These are phyloP conservation scores for Apolygus lucorum DNA, from an alignment of 1,140 invertebrate species.

Conservation along the genomic window DNA sequence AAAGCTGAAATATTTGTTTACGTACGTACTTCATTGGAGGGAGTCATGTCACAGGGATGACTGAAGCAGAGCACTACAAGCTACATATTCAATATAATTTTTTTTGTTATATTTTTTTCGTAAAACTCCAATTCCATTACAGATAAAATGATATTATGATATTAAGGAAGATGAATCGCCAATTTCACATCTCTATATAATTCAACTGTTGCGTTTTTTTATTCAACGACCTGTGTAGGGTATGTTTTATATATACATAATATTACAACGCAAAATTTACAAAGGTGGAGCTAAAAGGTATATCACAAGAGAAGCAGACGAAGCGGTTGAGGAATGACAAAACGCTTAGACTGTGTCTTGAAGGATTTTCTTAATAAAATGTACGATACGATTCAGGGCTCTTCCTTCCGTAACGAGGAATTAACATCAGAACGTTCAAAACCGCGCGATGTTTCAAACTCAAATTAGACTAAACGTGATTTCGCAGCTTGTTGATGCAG, in stretches of 20 bases:
- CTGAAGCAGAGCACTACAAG: conserved; percentile 14
- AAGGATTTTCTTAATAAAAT: neutral
- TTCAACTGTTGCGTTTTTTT: neutral
- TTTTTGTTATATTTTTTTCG: neutral
- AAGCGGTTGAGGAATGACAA: conserved; percentile 23
- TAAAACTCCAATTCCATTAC: neutral
- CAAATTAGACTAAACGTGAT: no score
- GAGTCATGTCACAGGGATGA: conserved; percentile 10
- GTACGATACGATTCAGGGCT: neutral
- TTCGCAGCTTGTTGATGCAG: no score
- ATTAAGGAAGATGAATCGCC: neutral
- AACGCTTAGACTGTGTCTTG: conserved; percentile 24
- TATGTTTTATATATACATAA: conserved; percentile 33
- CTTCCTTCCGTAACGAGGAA: no score
- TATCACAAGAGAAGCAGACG: conserved; percentile 28
- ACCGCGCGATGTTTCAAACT: no score
- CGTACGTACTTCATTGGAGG: conserved; percentile 1
- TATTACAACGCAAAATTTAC: conserved; percentile 35
- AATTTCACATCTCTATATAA: neutral
- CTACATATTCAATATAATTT: neutral
- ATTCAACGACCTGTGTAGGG: neutral
- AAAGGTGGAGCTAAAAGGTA: conserved; percentile 26
- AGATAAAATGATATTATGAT: neutral
- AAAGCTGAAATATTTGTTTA: conserved; percentile 2
- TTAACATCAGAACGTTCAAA: no score